Conservation (phyloP, 2,113 vertebrate genomes). For the Actinemys pallida region DNA sequence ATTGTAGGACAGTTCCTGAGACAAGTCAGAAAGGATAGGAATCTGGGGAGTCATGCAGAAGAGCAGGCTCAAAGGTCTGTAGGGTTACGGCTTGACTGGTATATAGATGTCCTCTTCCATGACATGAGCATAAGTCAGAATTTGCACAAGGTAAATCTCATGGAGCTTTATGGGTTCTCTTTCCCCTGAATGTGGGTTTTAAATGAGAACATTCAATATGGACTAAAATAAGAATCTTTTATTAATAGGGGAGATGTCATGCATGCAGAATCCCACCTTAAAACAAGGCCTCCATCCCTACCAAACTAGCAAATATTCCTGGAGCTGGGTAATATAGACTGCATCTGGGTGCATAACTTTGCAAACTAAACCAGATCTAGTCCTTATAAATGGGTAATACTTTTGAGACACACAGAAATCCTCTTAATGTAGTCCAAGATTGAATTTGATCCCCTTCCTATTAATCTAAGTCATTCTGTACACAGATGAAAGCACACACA, state of each 20-base stretch:
- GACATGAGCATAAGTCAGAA: neutral
- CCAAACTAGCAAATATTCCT: neutral
- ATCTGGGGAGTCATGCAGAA: neutral
- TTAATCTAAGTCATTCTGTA: neutral
- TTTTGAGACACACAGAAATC: neutral
- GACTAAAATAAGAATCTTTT: neutral
- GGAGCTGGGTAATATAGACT: neutral
- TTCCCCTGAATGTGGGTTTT: neutral
- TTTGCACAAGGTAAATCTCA: no score
- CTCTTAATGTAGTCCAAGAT: neutral
- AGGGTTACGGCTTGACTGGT: neutral
- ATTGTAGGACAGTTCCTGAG: neutral
- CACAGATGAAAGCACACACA: neutral
- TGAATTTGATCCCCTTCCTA: neutral
- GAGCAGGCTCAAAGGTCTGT: neutral
- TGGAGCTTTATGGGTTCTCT: neutral
- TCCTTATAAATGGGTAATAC: neutral
- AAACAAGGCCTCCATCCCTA: neutral
- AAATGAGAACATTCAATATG: neutral
- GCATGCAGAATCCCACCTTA: neutral
- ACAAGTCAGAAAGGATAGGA: neutral
- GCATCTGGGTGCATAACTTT: neutral
- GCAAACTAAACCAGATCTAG: neutral
- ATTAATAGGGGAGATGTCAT: neutral
- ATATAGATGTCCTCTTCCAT: no score